A percentile compares a stretch with the other conserved stretches of the same genome.
phyloP scores from a whole-genome alignment of 2,113 vertebrate species.

The Tetrax tetrax region DNA sequence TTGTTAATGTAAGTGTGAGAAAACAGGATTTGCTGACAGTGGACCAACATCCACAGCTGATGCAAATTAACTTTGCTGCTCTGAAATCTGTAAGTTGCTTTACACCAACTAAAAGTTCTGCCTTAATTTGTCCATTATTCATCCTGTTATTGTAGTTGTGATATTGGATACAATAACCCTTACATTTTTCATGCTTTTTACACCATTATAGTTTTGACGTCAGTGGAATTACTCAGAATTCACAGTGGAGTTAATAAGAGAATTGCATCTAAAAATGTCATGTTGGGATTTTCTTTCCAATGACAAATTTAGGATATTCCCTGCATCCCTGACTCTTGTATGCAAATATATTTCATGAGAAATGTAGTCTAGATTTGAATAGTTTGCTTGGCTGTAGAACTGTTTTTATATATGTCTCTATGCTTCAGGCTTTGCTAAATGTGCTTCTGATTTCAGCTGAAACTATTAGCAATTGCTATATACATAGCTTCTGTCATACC shows the following conservation, averaged over 20 bases:
- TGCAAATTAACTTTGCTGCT: background rate
- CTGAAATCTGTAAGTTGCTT: background rate
- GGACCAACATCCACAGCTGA: background rate
- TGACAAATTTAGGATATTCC: background rate
- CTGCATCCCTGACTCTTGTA: background rate
- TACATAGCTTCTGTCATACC: background rate
- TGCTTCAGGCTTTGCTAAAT: constrained; percentile 44
- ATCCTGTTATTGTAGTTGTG: background rate
- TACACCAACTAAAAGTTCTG: background rate
- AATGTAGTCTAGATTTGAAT: background rate
- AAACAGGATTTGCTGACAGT: constrained; percentile 13
- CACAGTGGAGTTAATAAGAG: background rate
- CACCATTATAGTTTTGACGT: background rate
- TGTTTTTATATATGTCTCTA: background rate
- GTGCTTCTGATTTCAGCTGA: constrained; percentile 12
- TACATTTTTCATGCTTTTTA: background rate
- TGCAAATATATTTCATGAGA: background rate
- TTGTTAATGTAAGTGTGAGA: background rate
- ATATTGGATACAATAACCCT: background rate
- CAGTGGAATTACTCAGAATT: background rate
- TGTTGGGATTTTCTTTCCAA: background rate
- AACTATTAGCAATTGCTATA: background rate
- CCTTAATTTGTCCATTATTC: background rate
- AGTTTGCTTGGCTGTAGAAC: constrained; percentile 9
- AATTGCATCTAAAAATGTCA: background rate